Base-by-base conservation (phyloP, 2,888 invertebrate species). In the Petrophora chlorosata region DNA sequence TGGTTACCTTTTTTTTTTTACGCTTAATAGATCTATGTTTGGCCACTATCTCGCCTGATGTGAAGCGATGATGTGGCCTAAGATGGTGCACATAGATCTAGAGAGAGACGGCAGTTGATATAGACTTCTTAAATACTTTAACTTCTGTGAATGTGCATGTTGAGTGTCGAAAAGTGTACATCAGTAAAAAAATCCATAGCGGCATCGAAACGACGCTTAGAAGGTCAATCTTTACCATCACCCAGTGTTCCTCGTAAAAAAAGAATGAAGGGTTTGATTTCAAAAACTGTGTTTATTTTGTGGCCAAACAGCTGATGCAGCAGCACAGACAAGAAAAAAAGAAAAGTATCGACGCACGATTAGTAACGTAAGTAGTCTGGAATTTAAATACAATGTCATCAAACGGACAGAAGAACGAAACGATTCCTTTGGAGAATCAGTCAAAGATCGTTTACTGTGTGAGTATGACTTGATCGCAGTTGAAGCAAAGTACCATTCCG, bases 401-500 rank as follows among this genome's bases (percentile, higher is more conserved):
- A 71, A 72, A 53, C 68, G 29, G 70, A 73, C 72, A 69, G 67
- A 70, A 63, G 67, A 72, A 71, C 74, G 67, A 25, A 56, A 56
- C 40, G 69, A 72, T 70, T 53, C 50, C 52, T 68, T 69, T 35
- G 70, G 69, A 63, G 61, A 66, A 60, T 62, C 67, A 55, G 65
- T 74, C 42, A 69, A 66, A 50, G 56, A 59, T 47, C 63, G 71
- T 63, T 57, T 70, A 65, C 9, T 28, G 62, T 62, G 44, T 25
- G 53, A 61, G 59, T 58, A 62, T 64, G 68, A 73, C 63, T 66
- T 68, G 64, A 58, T 66, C 58, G 59, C 63, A 59, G 68, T 61
- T 63, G 67, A 65, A 64, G 63, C 71, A 63, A 77, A 72, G 57
- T 74, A 74, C 54, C 76, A 77, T 65, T 52, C 63, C 56, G 46